Conservation (phyloP, 2,797 vertebrate genomes). For the Cryptoprocta ferox region DNA sequence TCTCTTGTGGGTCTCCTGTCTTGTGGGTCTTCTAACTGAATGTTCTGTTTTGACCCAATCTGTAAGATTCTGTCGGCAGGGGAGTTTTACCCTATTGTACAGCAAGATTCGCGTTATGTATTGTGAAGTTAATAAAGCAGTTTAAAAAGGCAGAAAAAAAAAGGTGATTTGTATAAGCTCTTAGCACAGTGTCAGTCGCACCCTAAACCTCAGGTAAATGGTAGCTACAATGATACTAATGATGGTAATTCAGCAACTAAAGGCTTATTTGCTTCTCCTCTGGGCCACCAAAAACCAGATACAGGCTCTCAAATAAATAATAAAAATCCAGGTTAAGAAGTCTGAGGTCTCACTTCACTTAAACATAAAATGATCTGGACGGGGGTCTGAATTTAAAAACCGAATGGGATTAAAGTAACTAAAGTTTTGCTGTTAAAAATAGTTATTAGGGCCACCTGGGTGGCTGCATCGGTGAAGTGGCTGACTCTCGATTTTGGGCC, state of each 20-base stretch:
- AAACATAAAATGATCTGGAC: background rate
- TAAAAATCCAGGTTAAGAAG: conserved; percentile 6
- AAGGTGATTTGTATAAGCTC: background rate
- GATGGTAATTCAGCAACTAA: background rate
- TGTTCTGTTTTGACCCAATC: background rate
- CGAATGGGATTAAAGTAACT: background rate
- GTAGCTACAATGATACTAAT: background rate
- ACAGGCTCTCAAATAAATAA: background rate
- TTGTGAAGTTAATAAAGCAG: background rate
- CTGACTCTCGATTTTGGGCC: too few relatives aligned
- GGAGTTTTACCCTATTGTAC: background rate
- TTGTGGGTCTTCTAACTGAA: background rate
- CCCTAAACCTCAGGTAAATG: background rate
- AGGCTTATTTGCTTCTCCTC: background rate
- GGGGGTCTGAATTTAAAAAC: background rate
- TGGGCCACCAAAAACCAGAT: background rate
- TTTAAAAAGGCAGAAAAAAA: background rate
- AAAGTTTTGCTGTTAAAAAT: background rate
- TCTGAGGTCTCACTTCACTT: background rate
- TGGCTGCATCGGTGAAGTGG: too few relatives aligned
- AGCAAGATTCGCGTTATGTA: background rate
- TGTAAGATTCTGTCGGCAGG: background rate
- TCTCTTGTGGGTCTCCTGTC: background rate
- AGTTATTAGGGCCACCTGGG: background rate
- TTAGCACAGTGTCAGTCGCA: background rate